Percentiles rank a stretch among this genome's conserved stretches.
Conservation (phyloP, 2,113 vertebrate species). For the Suncus etruscus region DNA sequence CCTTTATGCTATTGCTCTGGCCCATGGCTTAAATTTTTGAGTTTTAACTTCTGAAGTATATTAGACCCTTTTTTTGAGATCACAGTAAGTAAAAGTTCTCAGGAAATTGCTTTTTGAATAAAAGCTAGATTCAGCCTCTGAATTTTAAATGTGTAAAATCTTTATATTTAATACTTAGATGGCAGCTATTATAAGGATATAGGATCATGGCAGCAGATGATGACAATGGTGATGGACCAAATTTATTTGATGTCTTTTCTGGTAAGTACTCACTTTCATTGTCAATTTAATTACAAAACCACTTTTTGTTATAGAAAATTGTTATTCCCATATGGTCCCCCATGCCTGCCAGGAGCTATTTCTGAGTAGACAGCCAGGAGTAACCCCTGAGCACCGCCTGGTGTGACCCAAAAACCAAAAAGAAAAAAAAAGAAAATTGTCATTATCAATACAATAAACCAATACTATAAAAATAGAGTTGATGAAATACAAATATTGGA, state of each 20-base stretch:
- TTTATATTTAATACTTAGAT: constrained; percentile 81
- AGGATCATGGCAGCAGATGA: constrained; percentile 89
- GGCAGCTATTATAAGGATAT: constrained; percentile 83
- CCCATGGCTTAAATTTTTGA: too few species aligned
- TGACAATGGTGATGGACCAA: constrained; percentile 84
- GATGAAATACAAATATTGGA: too few species aligned
- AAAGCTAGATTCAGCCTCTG: constrained; percentile 53
- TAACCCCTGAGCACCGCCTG: too few species aligned
- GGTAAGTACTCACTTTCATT: constrained; percentile 70
- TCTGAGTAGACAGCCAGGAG: too few species aligned
- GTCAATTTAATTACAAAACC: constrained; percentile 51
- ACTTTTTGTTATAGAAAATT: too few species aligned
- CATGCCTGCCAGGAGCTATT: too few species aligned
- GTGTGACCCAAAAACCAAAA: too few species aligned
- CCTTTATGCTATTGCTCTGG: too few species aligned
- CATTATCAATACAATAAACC: too few species aligned
- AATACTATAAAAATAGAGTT: too few species aligned
- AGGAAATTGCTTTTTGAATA: constrained; percentile 61
- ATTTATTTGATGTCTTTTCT: constrained; percentile 81
- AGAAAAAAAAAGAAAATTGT: too few species aligned
- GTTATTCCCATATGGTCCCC: too few species aligned
- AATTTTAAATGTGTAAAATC: constrained; percentile 67
- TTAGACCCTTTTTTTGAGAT: not conserved
- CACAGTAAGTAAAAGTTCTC: not conserved
- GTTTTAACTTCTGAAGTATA: constrained; percentile 45